Evolutionary conservation across 2,113 vertebrate species (phyloP).

Genomic region (Petroica traversi): DNA sequence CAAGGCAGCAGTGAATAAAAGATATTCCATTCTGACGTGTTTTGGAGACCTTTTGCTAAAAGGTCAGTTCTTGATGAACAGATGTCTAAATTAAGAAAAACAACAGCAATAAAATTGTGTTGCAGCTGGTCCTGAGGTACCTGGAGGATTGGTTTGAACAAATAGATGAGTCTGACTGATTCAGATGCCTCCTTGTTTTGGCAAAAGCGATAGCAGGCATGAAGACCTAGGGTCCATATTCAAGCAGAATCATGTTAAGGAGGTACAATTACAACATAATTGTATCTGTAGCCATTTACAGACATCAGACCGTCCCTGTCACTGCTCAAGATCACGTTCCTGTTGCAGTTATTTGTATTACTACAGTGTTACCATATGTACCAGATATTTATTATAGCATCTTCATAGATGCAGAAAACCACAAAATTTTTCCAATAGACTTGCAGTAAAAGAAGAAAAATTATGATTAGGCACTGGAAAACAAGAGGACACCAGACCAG

Average conservation of each 20-base stretch:
- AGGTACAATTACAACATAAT: background rate
- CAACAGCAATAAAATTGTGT: background rate
- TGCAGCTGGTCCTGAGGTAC: background rate
- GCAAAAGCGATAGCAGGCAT: background rate
- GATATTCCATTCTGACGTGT: background rate
- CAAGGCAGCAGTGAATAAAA: background rate
- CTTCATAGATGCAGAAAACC: background rate
- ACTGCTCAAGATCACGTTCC: background rate
- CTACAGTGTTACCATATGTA: background rate
- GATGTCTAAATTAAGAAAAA: background rate
- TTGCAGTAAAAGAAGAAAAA: background rate
- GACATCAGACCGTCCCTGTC: background rate
- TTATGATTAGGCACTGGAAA: background rate
- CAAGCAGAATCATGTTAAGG: background rate
- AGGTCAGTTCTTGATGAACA: background rate
- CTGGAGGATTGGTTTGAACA: background rate
- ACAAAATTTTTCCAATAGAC: background rate
- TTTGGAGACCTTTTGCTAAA: slow-evolving; percentile 10
- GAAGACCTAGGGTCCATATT: background rate
- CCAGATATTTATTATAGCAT: background rate
- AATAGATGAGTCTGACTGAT: background rate
- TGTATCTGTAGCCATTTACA: background rate
- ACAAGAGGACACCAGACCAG: background rate
- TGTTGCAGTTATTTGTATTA: background rate
- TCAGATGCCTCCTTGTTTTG: background rate